Evolutionary conservation across 2,797 vertebrate genomes (phyloP).

Genomic region (Podargus strigoides): DNA sequence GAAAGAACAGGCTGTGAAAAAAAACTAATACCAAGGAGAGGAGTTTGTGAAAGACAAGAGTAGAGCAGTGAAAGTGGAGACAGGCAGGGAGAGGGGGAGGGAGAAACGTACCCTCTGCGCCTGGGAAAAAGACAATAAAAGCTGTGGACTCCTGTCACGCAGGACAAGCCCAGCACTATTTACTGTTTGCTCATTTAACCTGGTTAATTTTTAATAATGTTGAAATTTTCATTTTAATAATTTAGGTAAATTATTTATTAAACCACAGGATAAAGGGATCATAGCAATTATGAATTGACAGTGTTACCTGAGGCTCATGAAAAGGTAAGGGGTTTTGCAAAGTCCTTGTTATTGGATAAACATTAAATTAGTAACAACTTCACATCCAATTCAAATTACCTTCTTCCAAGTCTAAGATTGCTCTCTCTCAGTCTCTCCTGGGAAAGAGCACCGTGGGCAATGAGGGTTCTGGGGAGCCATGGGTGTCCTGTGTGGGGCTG

Average conservation of each 20-base stretch:
- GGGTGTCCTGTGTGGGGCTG: neutral
- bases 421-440: neutral
- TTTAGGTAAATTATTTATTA: conserved; percentile 82
- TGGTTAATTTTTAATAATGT: conserved; percentile 84
- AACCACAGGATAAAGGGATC: conserved; percentile 72
- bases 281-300: conserved; percentile 74
- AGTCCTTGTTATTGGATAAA: conserved; percentile 71
- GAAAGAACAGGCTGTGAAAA: neutral
- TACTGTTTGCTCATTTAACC: conserved; percentile 78
- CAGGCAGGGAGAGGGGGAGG: neutral
- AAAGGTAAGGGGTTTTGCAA: conserved; percentile 63
- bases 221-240: conserved; percentile 83
- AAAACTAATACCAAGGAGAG: neutral
- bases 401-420: neutral
- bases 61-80: neutral
- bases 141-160: conserved; percentile 45
- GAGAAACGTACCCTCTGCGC: neutral
- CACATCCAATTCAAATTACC: conserved; percentile 63
- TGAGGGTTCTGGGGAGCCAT: neutral
- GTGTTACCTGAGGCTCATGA: conserved; percentile 70
- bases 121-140: conserved; percentile 65
- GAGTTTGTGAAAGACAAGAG: conserved; percentile 37
- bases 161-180: conserved; percentile 70
- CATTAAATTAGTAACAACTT: conserved; percentile 70
- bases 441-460: neutral